phyloP scores from a whole-genome alignment of 2,888 invertebrate genomes.

The Bruchidius siliquastri region DNA sequence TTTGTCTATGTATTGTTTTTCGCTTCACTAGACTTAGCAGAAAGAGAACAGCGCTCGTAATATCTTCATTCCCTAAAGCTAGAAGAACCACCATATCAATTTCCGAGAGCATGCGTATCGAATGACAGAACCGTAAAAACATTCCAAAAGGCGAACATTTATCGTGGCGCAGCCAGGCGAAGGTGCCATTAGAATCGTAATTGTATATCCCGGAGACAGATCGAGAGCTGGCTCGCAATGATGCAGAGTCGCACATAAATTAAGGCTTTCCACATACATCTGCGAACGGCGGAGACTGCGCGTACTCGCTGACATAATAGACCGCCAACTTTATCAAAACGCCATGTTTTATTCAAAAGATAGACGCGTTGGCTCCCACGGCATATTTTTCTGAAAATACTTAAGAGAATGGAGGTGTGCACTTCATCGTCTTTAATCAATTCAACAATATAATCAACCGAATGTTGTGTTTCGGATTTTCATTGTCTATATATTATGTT shows the following conservation, averaged over 20 bases:
- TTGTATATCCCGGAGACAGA: conserved; percentile 17
- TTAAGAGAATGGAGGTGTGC: no score
- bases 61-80: background rate
- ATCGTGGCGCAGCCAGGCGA: background rate
- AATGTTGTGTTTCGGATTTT: no score
- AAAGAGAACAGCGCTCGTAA: no score
- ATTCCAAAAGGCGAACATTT: background rate
- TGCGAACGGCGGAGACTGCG: conserved; percentile 25
- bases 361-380: conserved; percentile 34
- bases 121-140: background rate
- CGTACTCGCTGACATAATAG: conserved; percentile 38
- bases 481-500: no score
- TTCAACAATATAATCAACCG: no score
- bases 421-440: no score
- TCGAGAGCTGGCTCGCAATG: conserved; percentile 13
- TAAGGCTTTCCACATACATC: conserved; percentile 29
- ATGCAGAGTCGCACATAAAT: conserved; percentile 35
- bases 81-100: background rate
- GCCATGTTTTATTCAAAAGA: conserved; percentile 38
- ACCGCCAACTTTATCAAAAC: conserved; percentile 40
- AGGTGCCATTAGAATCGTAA: conserved; percentile 18
- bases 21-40: no score
- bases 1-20: no score
- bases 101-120: background rate
- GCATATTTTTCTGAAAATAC: conserved; percentile 13